Base-by-base conservation (phyloP, 2,797 vertebrate species). In the Rhynchotus rufescens region DNA sequence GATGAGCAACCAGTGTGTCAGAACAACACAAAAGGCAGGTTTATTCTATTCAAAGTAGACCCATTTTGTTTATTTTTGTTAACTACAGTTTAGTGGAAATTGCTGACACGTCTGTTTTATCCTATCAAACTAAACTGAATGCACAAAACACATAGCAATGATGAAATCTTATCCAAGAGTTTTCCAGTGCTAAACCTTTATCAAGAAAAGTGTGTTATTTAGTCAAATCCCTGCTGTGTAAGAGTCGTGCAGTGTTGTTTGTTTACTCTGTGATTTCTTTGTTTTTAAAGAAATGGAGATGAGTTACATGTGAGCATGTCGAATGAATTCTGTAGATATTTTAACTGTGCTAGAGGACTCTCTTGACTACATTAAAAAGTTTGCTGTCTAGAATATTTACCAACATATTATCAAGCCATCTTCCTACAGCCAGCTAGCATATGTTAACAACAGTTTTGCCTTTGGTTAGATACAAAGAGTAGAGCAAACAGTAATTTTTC, bases 321-420 rank as follows among this genome's bases (percentile, higher is more conserved):
- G 21, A 88, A 72, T 77, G 75, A 86, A 91, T 91, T 89, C 86
- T 69, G 68, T 59, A 81, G 92, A 84, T 86, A 94, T 88, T 95
- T 93, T 93, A 89, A 65, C 80, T 93, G 36, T 71, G 49, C 8
- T 88, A 57, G 65, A 92, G 80, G 52, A 61, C 88, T 93, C 57
- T 89, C 67, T 80, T 91, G 74, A 93, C 49, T 76, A 23, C 68
- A 23, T 81, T 86, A 86, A 80, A 94, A 92, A 91, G 64, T 93
- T 92, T 79, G 80, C 80, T 91, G 84, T 92, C 89, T 89, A 74
- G 89, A 89, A 61, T 92, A 93, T 95, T 94, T 92, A 89, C 82
- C 80, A 89, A 89, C 74, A 88, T 14, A 4, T 72, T 84, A 85
- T 93, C 75, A 54, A 91, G 72, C 57, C 4, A 0, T 74, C 83